Evolutionary conservation across 1,140 invertebrate genomes (phyloP), one percentile per base, ranked within the genome.

Genomic region (Cephus cinctus): DNA sequence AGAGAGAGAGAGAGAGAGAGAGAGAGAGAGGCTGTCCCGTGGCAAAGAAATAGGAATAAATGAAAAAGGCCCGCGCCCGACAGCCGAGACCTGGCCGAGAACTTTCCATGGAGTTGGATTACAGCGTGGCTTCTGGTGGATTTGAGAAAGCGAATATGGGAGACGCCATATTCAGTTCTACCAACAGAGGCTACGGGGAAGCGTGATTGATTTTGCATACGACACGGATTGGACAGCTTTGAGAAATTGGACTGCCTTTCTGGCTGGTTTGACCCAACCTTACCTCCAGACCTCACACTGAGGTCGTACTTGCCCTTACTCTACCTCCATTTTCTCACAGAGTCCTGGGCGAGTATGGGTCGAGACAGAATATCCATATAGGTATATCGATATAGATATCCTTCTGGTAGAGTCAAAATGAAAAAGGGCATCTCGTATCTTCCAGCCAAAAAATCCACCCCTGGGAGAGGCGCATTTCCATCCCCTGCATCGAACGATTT

Each of bases 161-260:
- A 21, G 34, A 16, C 6, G 8, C 34, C 8, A 8, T 8, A 9
- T 8, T 8, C 8, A 8, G 27, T 8, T 9, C 8, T 8, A 12
- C 8, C 9, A 30, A 12, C 8, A 36, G 35, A 16, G 15, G 16
- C 1, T 8, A 11, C 11, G 6, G 34, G 34, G 19, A 41, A 61
- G 52, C 57, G 65, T 76, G 75, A 78, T 78, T 78, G 75, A 78
- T 77, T 77, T 77, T 76, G 75, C 75, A 76, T 77, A 71, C 71
- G 74, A 76, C 74, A 71, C 69, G 66, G 71, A 76, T 78, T 69
- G 73, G 76, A 76, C 73, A 75, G 74, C 66, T 77, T 77, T 77
- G 76, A 77, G 73, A 76, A 76, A 78, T 78, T 76, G 74, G 67
- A 73, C 68, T 67, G 67, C 57, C 67, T 67, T 60, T 61, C 57